Conservation (phyloP, 2,797 vertebrate species). For the Australoheros facetus region DNA sequence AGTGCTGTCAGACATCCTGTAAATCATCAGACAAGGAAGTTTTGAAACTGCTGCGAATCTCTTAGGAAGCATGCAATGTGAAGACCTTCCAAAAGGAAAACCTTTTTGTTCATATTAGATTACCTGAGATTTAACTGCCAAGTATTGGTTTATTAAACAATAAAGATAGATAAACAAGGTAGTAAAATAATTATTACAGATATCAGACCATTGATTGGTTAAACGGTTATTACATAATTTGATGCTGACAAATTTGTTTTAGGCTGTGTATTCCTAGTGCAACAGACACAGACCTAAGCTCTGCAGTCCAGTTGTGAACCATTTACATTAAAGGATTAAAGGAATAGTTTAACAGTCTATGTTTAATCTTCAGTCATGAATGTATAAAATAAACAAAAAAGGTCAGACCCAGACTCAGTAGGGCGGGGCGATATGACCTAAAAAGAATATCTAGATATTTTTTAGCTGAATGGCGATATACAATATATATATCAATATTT, state of each 20-base stretch:
- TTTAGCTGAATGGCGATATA: too few species aligned
- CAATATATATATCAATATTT: too few species aligned
- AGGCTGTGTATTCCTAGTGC: background rate
- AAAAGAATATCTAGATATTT: too few species aligned
- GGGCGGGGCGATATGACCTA: too few species aligned
- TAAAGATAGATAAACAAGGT: background rate
- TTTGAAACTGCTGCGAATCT: conserved; percentile 9
- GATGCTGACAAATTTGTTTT: background rate
- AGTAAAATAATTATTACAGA: background rate
- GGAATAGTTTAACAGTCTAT: background rate
- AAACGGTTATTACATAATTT: background rate
- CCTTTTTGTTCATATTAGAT: background rate
- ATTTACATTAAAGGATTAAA: background rate
- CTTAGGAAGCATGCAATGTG: background rate
- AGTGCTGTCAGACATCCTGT: background rate
- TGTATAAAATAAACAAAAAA: too few species aligned
- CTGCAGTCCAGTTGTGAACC: background rate
- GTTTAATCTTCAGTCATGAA: too few species aligned
- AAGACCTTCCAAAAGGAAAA: background rate
- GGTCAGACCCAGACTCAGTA: too few species aligned
- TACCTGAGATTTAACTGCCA: rapidly evolving
- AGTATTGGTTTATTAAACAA: background rate
- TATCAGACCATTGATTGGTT: background rate
- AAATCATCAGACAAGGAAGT: conserved; percentile 30
- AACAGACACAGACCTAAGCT: background rate